Conservation (phyloP, 2,113 vertebrate species). For the Podocnemis expansa region DNA sequence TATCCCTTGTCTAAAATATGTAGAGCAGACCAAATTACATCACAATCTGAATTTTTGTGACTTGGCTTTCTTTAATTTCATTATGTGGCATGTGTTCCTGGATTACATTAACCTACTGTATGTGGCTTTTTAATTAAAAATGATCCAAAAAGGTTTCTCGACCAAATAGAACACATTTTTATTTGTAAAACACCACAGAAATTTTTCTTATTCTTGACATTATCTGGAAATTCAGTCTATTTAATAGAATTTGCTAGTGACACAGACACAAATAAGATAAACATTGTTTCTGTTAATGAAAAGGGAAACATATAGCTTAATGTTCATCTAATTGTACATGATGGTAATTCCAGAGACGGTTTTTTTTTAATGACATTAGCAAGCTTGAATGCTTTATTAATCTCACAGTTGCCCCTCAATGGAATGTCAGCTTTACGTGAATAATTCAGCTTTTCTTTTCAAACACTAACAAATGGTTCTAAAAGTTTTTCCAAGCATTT, state of each 20-base stretch:
- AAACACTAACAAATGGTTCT: neutral
- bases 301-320: neutral
- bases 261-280: neutral
- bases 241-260: neutral
- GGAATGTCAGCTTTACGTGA: conserved; percentile 13
- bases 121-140: neutral
- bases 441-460: conserved; percentile 20
- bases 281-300: neutral
- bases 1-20: neutral
- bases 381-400: conserved; percentile 23
- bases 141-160: neutral
- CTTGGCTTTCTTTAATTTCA: neutral
- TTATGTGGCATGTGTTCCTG: neutral
- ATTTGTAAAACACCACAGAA: neutral
- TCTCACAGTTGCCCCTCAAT: conserved; percentile 19
- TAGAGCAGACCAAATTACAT: neutral
- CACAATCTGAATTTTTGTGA: neutral
- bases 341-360: neutral
- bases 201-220: neutral
- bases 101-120: neutral
- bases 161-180: neutral
- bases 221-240: neutral
- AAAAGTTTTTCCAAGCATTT: neutral
- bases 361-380: neutral
- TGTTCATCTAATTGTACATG: conserved; percentile 32